A percentile compares a stretch with the other conserved stretches of the same genome.
Conservation (phyloP, 2,113 vertebrate genomes). For the Pluvialis apricaria region DNA sequence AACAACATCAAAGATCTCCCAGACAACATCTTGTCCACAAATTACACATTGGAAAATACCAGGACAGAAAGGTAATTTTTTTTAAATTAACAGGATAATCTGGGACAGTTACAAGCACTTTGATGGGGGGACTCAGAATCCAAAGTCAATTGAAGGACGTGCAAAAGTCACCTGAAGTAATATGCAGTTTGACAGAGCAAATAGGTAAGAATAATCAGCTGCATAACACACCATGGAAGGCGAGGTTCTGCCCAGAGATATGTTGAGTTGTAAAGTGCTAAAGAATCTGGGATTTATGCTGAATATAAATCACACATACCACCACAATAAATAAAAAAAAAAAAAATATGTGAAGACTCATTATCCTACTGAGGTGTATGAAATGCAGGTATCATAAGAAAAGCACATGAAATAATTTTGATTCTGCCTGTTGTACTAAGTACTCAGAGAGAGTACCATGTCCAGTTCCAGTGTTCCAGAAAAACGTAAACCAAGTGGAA, state of each 20-base stretch:
- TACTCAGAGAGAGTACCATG: not conserved
- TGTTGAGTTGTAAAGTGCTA: not conserved
- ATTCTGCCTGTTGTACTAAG: not conserved
- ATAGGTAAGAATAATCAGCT: not conserved
- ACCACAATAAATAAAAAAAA: not conserved
- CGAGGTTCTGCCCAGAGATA: not conserved
- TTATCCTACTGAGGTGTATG: not conserved
- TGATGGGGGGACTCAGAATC: not conserved
- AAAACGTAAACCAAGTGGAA: not conserved
- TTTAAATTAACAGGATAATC: not conserved
- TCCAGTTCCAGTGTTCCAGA: not conserved
- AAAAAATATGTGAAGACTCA: not conserved
- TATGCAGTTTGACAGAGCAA: not conserved
- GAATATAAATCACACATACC: not conserved
- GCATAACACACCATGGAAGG: not conserved
- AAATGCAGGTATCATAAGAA: not conserved
- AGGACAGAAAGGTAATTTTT: not conserved
- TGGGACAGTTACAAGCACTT: not conserved
- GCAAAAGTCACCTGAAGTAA: not conserved
- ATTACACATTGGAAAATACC: not conserved
- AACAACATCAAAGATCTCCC: not conserved
- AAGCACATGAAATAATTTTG: not conserved
- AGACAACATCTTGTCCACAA: not conserved
- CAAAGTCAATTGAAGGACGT: not conserved
- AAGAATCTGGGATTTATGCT: not conserved